Conservation (phyloP, 1,140 invertebrate species). For the Drosophila navojoa region DNA sequence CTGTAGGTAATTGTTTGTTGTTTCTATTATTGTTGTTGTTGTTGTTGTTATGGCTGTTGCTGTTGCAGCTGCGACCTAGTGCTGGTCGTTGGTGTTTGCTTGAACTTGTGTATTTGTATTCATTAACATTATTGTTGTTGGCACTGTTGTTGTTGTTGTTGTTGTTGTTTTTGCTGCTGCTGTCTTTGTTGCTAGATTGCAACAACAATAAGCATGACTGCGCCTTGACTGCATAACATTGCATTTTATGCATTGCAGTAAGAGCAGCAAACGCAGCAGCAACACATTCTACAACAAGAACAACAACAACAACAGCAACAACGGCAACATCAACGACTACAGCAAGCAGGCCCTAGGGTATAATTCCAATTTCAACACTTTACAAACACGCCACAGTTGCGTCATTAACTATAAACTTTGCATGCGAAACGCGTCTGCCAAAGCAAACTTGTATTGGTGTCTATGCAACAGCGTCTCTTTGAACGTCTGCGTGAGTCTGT, state of each 20-base stretch:
- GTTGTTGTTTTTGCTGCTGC: constrained; percentile 1
- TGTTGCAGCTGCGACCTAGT: constrained; percentile 35
- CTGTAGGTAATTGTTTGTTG: constrained; percentile 29
- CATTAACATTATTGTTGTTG: constrained; percentile 69
- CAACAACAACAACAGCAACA: constrained; percentile 37
- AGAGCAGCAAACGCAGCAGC: constrained; percentile 7
- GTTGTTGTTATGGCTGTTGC: constrained; percentile 39
- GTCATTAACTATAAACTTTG: constrained; percentile 80
- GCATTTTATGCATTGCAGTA: constrained; percentile 54
- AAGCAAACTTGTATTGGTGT: constrained; percentile 29
- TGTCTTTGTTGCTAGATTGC: constrained; percentile 27
- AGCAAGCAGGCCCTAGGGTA: constrained; percentile 62
- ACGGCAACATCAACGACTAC: constrained; percentile 21
- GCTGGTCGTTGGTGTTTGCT: constrained; percentile 29
- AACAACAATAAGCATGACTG: constrained; percentile 14
- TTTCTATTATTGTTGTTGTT: constrained; percentile 3
- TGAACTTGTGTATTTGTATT: constrained; percentile 57
- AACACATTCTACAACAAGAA: constrained; percentile 33
- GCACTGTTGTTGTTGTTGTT: constrained; percentile 18
- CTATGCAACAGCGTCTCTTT: not conserved
- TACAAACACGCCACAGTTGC: constrained; percentile 81
- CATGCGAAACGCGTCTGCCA: constrained; percentile 69
- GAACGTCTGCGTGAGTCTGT: not conserved
- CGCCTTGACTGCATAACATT: constrained; percentile 38
- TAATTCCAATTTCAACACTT: constrained; percentile 82